Evolutionary conservation across 1,140 invertebrate species (phyloP).

Genomic region (Drosophila persimilis): DNA sequence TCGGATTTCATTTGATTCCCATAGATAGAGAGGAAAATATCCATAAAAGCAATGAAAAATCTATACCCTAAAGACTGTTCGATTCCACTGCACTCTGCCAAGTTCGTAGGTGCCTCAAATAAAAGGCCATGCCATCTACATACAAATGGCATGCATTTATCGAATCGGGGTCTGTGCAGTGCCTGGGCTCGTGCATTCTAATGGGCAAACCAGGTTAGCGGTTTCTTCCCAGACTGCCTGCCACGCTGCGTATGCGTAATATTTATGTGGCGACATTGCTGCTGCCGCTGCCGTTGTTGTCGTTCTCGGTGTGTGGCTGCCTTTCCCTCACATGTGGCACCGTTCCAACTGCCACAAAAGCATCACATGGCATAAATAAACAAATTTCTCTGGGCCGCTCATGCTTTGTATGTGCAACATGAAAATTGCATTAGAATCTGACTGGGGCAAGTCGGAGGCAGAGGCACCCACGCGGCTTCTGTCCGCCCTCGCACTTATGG

Average conservation of each 20-base stretch:
- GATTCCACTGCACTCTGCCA: neutral
- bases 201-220: slow-evolving; percentile 67
- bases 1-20: no score
- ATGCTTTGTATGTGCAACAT: slow-evolving; percentile 53
- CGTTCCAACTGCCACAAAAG: slow-evolving; percentile 46
- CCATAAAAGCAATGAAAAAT: neutral
- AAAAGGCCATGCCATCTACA: no score
- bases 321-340: slow-evolving; percentile 63
- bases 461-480: slow-evolving; percentile 14
- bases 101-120: neutral
- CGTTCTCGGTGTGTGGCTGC: slow-evolving; percentile 2
- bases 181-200: slow-evolving; percentile 42
- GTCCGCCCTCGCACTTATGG: neutral
- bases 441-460: slow-evolving; percentile 3
- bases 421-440: slow-evolving; percentile 66
- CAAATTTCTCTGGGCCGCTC: slow-evolving; percentile 44
- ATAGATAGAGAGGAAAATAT: neutral
- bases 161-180: slow-evolving; percentile 14
- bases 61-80: neutral
- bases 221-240: slow-evolving; percentile 35
- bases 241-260: slow-evolving; percentile 66
- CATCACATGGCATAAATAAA: slow-evolving; percentile 72
- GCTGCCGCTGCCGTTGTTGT: slow-evolving; percentile 3
- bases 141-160: slow-evolving; percentile 13
- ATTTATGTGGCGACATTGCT: slow-evolving; percentile 56